Conservation (phyloP, 2,888 invertebrate genomes). For the Tinea semifulvella region DNA sequence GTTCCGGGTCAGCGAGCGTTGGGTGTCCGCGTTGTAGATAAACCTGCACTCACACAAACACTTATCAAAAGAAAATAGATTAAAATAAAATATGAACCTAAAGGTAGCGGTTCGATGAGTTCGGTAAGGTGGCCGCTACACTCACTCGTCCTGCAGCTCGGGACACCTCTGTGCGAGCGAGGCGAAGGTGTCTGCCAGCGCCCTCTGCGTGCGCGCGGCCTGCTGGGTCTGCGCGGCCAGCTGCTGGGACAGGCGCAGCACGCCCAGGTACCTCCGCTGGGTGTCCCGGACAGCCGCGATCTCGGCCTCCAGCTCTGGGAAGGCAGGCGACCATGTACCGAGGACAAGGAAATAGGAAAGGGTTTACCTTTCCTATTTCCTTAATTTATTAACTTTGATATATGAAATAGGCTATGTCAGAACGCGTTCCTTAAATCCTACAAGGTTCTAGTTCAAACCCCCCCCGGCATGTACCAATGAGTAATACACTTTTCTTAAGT, state of each 20-base stretch:
- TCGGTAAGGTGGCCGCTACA: constrained; percentile 25
- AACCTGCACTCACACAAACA: constrained; percentile 33
- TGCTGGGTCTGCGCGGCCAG: constrained; percentile 78
- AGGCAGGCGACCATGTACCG: too few relatives aligned
- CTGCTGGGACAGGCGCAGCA: constrained; percentile 85
- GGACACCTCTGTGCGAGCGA: constrained; percentile 96
- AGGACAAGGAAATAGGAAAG: too few relatives aligned
- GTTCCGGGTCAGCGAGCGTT: constrained; percentile 73
- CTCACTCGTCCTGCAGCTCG: constrained; percentile 80
- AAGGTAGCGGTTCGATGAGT: too few relatives aligned
- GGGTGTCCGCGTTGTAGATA: constrained; percentile 88
- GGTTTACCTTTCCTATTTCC: too few relatives aligned
- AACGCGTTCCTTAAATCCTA: too few relatives aligned
- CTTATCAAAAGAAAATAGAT: too few relatives aligned
- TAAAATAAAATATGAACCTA: background rate
- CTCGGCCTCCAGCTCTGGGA: constrained; percentile 88
- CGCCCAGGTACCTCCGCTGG: constrained; percentile 89
- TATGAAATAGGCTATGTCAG: too few relatives aligned
- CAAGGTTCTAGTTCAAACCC: too few relatives aligned
- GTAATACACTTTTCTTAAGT: too few relatives aligned
- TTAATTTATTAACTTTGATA: too few relatives aligned
- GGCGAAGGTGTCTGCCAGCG: constrained; percentile 92
- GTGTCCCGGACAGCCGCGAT: constrained; percentile 94
- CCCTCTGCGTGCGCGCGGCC: constrained; percentile 85
- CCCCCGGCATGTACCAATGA: too few relatives aligned